Evolutionary conservation across 2,113 vertebrate species (phyloP).

Genomic region (Saguinus imperator): DNA sequence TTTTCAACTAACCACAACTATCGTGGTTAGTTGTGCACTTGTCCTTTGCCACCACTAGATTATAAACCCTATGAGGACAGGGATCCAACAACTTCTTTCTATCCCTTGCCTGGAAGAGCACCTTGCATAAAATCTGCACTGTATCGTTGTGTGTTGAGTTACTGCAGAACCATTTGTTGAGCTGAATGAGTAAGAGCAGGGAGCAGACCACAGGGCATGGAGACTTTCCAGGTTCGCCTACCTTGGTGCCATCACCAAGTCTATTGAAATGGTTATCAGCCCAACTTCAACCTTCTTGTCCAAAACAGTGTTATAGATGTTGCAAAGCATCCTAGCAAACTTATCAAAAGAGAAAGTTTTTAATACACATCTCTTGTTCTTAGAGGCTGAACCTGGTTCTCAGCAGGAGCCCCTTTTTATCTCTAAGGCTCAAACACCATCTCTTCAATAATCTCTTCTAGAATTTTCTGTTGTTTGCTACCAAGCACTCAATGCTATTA

Average conservation of each 20-base stretch:
- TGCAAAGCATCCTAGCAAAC: not conserved
- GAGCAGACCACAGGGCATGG: too few relatives aligned
- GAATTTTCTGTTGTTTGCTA: not conserved
- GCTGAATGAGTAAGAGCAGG: not conserved
- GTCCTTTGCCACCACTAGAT: not conserved
- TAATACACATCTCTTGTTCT: rapidly evolving
- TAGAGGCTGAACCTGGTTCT: not conserved
- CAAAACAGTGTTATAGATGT: not conserved
- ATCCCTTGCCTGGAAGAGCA: not conserved
- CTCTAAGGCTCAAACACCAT: not conserved
- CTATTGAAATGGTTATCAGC: not conserved
- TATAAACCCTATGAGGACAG: not conserved
- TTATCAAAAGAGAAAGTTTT: not conserved
- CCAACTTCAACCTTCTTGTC: not conserved
- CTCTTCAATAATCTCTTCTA: not conserved
- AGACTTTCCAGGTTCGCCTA: not conserved
- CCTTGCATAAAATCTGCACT: not conserved
- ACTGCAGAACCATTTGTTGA: not conserved
- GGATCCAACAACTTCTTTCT: not conserved
- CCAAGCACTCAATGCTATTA: not conserved
- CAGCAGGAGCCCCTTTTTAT: not conserved
- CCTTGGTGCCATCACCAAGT: not conserved
- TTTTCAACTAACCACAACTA: not conserved
- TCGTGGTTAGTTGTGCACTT: not conserved
- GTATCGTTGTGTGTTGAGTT: not conserved